Percentiles rank a stretch among this genome's conserved stretches.
Evolutionary conservation across 1,140 invertebrate species (phyloP).

Genomic region (Cydia pomonella): DNA sequence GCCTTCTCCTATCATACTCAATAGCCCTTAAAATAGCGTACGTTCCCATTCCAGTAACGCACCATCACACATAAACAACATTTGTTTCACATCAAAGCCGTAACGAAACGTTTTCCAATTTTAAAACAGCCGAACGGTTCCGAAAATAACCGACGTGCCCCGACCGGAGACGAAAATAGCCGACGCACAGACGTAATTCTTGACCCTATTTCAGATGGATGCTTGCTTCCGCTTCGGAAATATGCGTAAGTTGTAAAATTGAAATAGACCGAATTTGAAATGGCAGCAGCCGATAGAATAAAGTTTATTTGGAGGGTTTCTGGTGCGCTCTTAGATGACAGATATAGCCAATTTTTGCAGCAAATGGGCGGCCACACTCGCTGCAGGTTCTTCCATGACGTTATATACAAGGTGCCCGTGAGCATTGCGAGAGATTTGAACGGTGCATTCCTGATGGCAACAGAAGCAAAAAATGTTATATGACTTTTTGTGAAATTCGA

Average conservation of each 20-base stretch:
- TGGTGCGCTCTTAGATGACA: no score
- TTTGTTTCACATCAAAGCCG: conserved; percentile 68
- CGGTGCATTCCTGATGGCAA: no score
- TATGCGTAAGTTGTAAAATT: not conserved
- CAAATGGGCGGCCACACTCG: no score
- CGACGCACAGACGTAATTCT: conserved; percentile 65
- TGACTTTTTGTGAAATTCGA: no score
- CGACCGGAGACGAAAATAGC: conserved; percentile 40
- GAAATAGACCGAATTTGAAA: conserved; percentile 4
- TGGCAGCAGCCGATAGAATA: not conserved
- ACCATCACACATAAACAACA: conserved; percentile 47
- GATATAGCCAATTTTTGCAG: no score
- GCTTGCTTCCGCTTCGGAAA: conserved; percentile 6
- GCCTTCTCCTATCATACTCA: conserved; percentile 5
- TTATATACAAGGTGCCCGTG: no score
- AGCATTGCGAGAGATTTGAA: no score
- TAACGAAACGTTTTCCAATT: conserved; percentile 61
- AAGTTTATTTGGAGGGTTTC: no score
- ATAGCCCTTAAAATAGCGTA: conserved; percentile 13
- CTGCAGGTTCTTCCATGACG: no score
- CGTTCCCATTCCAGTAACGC: conserved; percentile 30
- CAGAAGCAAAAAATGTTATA: no score
- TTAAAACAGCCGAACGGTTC: conserved; percentile 53
- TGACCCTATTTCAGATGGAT: conserved; percentile 68
- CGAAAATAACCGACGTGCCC: conserved; percentile 53